Evolutionary conservation across 2,888 invertebrate species (phyloP), one percentile per base, ranked within the genome.

Genomic region (Eurytoma californica): DNA sequence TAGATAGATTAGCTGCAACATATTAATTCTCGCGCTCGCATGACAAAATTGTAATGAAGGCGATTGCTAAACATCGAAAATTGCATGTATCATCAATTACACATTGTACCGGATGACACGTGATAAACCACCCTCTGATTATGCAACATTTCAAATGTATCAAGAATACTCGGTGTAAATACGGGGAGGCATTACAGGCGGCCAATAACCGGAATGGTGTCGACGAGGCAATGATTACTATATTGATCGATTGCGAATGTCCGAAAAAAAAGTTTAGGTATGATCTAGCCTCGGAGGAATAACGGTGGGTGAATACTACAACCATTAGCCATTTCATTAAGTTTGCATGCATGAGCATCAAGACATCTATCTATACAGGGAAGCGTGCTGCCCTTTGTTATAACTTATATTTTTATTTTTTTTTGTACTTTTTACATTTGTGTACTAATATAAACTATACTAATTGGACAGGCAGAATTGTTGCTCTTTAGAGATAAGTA

Each of bases 161-260:
- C 67, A 51, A 18, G n/a, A 74, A 67, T 18, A 57, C 13, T 13
- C 20, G n/a, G 51, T 57, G 67, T n/a, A 65, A 24, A 63, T 63
- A 63, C 63, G 47, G 12, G 39, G 63, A 39, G 18, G 63, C 18
- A 63, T 63, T 30, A 47, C n/a, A 47, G 39, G n/a, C 63, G 20
- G n/a, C 24, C 73, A 58, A 74, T 74, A 66, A 74, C 67, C 74
- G 67, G 53, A 74, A 67, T 12, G 67, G 63, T 63, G 63, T 63
- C 63, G 24, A 16, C 16, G 53, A 30, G 39, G 3, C 13, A n/a
- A 28, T 60, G 61, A 47, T 13, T 28, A 65, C 58, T 66, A 67
- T 66, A 67, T 74, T 74, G 74, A 74, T 74, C 58, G 67, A 74
- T 74, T 51, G 47, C 4, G 5, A 47, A 49, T 3, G 18, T 5